Conservation (phyloP, 2,113 vertebrate species). For the Carassius carassius region DNA sequence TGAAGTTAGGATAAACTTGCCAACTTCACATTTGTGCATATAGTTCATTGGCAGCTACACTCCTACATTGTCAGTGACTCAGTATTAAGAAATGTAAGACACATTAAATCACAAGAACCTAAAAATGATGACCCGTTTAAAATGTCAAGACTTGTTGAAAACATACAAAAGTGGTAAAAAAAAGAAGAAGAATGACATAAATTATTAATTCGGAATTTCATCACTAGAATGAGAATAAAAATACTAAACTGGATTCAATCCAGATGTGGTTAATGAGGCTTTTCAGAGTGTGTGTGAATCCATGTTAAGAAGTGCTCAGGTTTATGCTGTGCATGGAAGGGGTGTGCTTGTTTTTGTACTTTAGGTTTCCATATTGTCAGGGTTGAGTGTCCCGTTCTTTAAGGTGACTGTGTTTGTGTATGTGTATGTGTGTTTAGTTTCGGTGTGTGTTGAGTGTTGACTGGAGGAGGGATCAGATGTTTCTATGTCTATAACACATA, state of each 20-base stretch:
- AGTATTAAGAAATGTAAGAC: not conserved
- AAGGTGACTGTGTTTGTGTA: slow-evolving; percentile 28
- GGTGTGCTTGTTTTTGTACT: slow-evolving; percentile 56
- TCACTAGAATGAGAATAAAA: slow-evolving; percentile 75
- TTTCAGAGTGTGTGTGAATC: slow-evolving; percentile 54
- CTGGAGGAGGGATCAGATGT: slow-evolving; percentile 41
- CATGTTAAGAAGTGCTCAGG: slow-evolving; percentile 27
- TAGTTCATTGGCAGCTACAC: slow-evolving; percentile 58
- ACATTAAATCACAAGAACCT: slow-evolving; percentile 25
- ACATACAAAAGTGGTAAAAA: slow-evolving; percentile 60
- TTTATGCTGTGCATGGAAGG: slow-evolving; percentile 23
- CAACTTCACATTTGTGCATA: slow-evolving; percentile 54
- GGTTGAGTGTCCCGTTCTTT: slow-evolving; percentile 35
- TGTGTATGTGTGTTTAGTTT: slow-evolving; percentile 57
- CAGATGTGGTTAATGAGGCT: slow-evolving; percentile 67
- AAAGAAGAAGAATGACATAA: slow-evolving; percentile 66
- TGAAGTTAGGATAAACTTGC: not conserved
- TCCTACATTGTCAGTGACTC: slow-evolving; percentile 49
- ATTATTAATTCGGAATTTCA: slow-evolving; percentile 72
- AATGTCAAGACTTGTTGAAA: slow-evolving; percentile 50
- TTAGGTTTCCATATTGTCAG: slow-evolving; percentile 44
- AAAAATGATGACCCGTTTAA: slow-evolving; percentile 52
- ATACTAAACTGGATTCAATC: slow-evolving; percentile 69
- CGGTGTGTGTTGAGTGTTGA: slow-evolving; percentile 36
- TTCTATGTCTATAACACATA: slow-evolving; percentile 64